Evolutionary conservation across 2,113 vertebrate species (phyloP).

Genomic region (Campylomormyrus numenius): DNA sequence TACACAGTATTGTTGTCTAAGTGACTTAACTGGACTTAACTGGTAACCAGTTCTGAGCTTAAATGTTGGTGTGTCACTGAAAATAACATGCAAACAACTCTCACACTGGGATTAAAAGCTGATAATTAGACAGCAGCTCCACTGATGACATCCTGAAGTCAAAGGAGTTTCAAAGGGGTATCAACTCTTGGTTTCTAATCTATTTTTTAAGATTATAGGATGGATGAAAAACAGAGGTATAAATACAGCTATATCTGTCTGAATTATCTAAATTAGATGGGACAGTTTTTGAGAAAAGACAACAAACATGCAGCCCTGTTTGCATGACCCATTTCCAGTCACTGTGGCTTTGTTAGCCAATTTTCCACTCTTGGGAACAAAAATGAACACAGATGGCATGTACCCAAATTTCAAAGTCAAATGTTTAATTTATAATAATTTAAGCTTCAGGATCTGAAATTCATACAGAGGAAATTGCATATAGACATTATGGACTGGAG

Average conservation of each 20-base stretch:
- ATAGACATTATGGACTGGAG: background rate
- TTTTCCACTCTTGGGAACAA: background rate
- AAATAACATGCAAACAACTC: slow-evolving; percentile 51
- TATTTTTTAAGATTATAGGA: slow-evolving; percentile 38
- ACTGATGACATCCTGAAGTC: slow-evolving; percentile 39
- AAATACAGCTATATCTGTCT: slow-evolving; percentile 34
- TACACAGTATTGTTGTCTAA: background rate
- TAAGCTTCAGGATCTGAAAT: background rate
- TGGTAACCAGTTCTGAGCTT: background rate
- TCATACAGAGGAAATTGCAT: background rate
- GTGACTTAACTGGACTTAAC: background rate
- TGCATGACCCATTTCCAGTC: background rate
- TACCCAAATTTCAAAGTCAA: background rate
- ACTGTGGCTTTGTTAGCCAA: background rate
- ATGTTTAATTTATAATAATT: background rate
- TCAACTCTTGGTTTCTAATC: slow-evolving; percentile 42
- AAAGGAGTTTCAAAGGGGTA: slow-evolving; percentile 39
- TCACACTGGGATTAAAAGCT: slow-evolving; percentile 57
- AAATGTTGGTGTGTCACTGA: background rate
- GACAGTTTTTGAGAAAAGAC: slow-evolving; percentile 53
- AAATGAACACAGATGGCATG: background rate
- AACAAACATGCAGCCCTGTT: background rate
- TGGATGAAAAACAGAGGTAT: slow-evolving; percentile 36
- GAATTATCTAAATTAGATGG: slow-evolving; percentile 36
- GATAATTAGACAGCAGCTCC: slow-evolving; percentile 47